Evolutionary conservation across 35 echinoderm and acorn worm genomes (phyloP), one percentile per base, ranked within the genome.

Genomic region (Acanthaster planci): DNA sequence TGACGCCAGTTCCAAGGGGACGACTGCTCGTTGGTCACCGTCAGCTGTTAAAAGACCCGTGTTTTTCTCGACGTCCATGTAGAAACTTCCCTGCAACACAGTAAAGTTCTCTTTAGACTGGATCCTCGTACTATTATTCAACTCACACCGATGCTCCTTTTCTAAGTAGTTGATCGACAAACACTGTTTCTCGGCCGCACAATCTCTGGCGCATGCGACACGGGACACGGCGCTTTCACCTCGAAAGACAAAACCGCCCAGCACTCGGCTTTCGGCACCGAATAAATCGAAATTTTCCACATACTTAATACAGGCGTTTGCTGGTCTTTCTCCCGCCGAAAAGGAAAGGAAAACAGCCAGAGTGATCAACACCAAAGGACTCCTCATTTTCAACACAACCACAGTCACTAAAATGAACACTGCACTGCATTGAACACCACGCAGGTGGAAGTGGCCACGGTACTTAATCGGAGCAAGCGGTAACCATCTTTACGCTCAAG

Each of bases 121-220:
- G 18, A 26, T 7, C 64, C 16, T 35, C 30, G 29, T 72, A 8
- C 21, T 26, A 34, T 26, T 31, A 72, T 72, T 72, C 64, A 72
- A 72, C 23, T 72, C 64, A 72, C 64, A 72, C 19, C 18, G 64
- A 31, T 29, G 26, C 64, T 72, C 64, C 26, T 34, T 29, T 10
- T 72, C 64, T 14, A 72, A 72, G 64, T 72, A 72, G 64, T 72
- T 72, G 64, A 35, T 72, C 7, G 64, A 72, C 26, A 72, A 26
- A 72, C 64, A 72, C 1, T 26, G 64, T 27, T 26, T 14, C 23
- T 72, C 64, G 14, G 30, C 14, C 19, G 30, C 30, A 29, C 64
- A 72, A 26, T 72, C 64, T 72, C 64, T 21, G 26, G 34, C 64
- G 34, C 64, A 72, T 72, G 64, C 10, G 4, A 8, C 29, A 72